Base-by-base conservation (phyloP, 2,113 vertebrate species). In the Passer domesticus region DNA sequence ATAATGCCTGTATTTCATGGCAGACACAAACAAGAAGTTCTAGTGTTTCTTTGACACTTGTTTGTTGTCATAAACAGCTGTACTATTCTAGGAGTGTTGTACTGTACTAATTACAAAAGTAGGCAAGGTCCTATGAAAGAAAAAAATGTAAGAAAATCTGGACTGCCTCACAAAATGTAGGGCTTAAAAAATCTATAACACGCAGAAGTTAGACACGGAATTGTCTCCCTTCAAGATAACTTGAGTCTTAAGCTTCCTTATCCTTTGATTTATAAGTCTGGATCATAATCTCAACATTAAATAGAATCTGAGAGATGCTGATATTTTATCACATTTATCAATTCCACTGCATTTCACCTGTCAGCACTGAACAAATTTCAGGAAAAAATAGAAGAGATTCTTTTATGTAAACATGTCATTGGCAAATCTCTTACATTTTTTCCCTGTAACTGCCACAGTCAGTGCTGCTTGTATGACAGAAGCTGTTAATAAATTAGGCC, bases 401-500 rank as follows among this genome's bases (percentile, higher is more conserved):
- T 67, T 89, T 83, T 72, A 78, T 27, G 56, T 56, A 90, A 92
- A 69, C 37, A 47, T 53, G 25, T n/a, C 33, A 58, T 30, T 91
- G 81, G 31, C 21, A 72, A 81, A 81, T 83, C 74, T 88, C 39
- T 78, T 82, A 56, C 19, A 44, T 75, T 76, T 80, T 53, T 70
- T 86, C 4, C 46, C n/a, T 78, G 1, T 23, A 43, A 12, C 77
- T 91, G 70, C 87, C 15, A 4, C 52, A 75, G 78, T 41, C 22
- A 11, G 24, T 69, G 74, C 58, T 91, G 87, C 62, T 92, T 79
- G 56, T 90, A 59, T 83, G 44, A 83, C 93, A 94, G 44, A 88
- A 90, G 83, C 91, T 96, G 87, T 89, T 97, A 95, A 97, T 98
- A 97, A 97, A 97, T 97, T 95, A 96, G 96, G 78, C 95, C 79